phyloP scores from a whole-genome alignment of 2,888 invertebrate species.

The Antheraea yamamai region DNA sequence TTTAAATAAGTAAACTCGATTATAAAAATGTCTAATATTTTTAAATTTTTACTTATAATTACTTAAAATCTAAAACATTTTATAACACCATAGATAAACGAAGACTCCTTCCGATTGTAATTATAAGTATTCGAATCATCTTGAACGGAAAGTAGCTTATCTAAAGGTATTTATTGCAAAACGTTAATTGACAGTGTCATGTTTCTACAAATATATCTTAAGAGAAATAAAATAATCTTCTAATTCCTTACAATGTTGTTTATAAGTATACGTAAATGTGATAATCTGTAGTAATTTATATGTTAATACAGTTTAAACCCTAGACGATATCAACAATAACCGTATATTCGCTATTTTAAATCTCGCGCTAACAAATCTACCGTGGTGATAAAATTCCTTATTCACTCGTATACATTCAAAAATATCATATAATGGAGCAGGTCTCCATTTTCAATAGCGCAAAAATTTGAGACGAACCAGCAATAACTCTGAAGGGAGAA shows the following conservation, averaged over 20 bases:
- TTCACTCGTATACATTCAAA: slow-evolving; percentile 78
- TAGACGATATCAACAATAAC: not conserved
- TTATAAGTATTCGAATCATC: not conserved
- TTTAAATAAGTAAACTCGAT: not conserved
- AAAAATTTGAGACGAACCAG: slow-evolving; percentile 75
- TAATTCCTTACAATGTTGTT: not conserved
- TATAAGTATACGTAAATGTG: not conserved
- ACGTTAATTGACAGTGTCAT: slow-evolving; percentile 53
- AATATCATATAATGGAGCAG: slow-evolving; percentile 64
- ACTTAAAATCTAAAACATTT: not conserved
- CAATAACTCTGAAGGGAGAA: slow-evolving; percentile 78
- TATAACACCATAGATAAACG: not conserved
- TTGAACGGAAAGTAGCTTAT: slow-evolving; percentile 31
- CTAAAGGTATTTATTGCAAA: slow-evolving; percentile 37
- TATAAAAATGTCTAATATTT: not conserved
- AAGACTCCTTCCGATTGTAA: not conserved
- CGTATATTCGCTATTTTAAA: slow-evolving; percentile 33
- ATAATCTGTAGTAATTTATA: not conserved
- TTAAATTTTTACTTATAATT: not conserved
- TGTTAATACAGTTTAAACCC: not conserved
- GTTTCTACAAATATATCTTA: slow-evolving; percentile 45
- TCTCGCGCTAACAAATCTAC: slow-evolving; percentile 51
- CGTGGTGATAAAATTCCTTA: slow-evolving; percentile 70
- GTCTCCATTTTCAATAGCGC: slow-evolving; percentile 72
- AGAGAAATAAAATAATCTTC: not conserved